Percentiles rank a stretch among this genome's conserved stretches.
phyloP scores from a whole-genome alignment of 2,113 vertebrate species.

The Nestor notabilis region DNA sequence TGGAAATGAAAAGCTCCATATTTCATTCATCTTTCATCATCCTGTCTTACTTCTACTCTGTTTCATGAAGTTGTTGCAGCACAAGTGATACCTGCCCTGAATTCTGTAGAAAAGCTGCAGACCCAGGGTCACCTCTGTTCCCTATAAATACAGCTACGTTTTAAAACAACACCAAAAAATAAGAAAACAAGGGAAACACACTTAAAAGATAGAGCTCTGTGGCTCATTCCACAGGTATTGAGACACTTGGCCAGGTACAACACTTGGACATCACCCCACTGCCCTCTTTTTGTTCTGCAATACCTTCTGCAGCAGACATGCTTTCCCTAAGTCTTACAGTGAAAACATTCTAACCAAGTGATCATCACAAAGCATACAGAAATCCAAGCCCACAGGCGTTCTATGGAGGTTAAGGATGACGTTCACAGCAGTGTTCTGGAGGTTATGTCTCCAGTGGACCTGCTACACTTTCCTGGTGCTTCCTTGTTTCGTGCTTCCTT shows the following conservation, averaged over 20 bases:
- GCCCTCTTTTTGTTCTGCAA: neutral
- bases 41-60: neutral
- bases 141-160: neutral
- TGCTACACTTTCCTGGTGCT: neutral
- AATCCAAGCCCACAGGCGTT: neutral
- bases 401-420: neutral
- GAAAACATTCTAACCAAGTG: neutral
- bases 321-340: neutral
- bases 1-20: neutral
- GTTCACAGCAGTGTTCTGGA: neutral
- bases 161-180: neutral
- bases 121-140: neutral
- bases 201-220: neutral
- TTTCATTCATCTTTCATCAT: neutral
- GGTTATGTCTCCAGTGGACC: neutral
- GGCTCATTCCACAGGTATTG: neutral
- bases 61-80: neutral
- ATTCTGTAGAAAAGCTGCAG: neutral
- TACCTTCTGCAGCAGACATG: neutral
- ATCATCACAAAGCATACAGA: neutral
- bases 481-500: neutral
- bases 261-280: neutral
- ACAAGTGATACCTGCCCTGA: neutral
- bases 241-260: neutral
- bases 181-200: neutral